Percentiles rank a stretch among this genome's conserved stretches.
phyloP scores from a whole-genome alignment of 2,113 vertebrate species.

The Campylorhamphus procurvoides region DNA sequence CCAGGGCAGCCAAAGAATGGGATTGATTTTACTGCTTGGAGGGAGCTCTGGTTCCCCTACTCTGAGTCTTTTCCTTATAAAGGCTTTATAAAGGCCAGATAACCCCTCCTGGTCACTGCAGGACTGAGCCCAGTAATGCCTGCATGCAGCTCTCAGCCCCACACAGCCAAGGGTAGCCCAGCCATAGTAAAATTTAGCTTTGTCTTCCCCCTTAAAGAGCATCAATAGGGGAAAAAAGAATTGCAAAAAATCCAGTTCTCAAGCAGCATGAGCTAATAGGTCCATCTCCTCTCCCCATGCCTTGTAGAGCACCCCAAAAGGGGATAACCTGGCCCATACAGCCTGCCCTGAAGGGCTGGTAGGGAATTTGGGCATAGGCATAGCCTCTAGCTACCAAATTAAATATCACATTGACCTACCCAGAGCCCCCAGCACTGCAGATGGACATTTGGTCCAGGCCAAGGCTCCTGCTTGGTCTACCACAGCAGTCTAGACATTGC shows the following conservation, averaged over 20 bases:
- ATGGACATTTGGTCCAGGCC: neutral
- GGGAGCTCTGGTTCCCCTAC: neutral
- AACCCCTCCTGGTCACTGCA: neutral
- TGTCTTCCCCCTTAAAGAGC: neutral
- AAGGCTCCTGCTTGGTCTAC: slow-evolving; percentile 12
- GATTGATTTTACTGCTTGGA: neutral
- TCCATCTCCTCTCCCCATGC: neutral
- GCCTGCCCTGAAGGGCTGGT: neutral
- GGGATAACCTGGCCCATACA: neutral
- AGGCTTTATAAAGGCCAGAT: neutral
- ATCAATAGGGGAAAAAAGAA: neutral
- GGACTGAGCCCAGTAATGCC: neutral
- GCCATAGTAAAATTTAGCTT: fast-evolving
- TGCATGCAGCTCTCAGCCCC: fast-evolving
- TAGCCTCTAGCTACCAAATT: neutral
- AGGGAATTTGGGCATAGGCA: neutral
- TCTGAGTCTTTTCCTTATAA: neutral
- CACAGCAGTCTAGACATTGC: slow-evolving; percentile 10
- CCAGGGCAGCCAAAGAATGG: neutral
- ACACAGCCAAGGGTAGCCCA: neutral
- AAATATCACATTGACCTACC: neutral
- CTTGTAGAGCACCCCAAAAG: neutral
- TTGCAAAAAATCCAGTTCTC: neutral
- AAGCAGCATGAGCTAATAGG: neutral
- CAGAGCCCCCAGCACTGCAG: neutral